A percentile compares a stretch with the other conserved stretches of the same genome.
phyloP scores from a whole-genome alignment of 1,140 invertebrate genomes.

The Drosophila pseudoananassae region DNA sequence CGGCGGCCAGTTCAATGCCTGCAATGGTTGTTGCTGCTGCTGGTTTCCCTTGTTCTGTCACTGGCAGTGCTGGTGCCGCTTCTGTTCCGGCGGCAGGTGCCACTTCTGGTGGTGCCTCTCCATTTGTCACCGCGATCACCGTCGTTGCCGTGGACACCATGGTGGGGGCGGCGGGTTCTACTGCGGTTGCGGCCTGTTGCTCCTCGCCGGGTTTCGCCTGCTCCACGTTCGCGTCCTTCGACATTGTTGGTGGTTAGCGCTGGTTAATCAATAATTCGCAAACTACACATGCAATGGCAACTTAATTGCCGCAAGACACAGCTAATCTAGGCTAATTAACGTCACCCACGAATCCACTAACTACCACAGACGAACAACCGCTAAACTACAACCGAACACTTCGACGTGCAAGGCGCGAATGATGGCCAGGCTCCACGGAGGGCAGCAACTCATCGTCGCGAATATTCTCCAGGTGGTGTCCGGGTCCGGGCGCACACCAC shows the following conservation, averaged over 20 bases:
- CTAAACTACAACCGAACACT: constrained; percentile 61
- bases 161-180: constrained; percentile 3
- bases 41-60: constrained; percentile 62
- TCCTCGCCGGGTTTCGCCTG: constrained; percentile 53
- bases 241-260: constrained; percentile 39
- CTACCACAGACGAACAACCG: constrained; percentile 5
- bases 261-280: constrained; percentile 57
- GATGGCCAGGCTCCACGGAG: constrained; percentile 16
- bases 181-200: constrained; percentile 2
- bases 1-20: constrained; percentile 49
- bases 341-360: constrained; percentile 4
- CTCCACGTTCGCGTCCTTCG: constrained; percentile 68
- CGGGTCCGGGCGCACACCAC: neutral
- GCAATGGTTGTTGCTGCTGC: constrained; percentile 33
- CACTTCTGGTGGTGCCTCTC: constrained; percentile 31
- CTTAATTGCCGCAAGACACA: constrained; percentile 37
- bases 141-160: constrained; percentile 24
- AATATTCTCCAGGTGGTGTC: neutral
- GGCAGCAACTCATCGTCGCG: neutral
- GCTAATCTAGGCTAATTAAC: constrained; percentile 16
- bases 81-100: constrained; percentile 12
- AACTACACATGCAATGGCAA: constrained; percentile 48
- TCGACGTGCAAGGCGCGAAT: constrained; percentile 72
- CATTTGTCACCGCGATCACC: constrained; percentile 50
- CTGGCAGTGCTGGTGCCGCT: constrained; percentile 12